phyloP scores from a whole-genome alignment of 2,888 invertebrate species.

The Amitus sp. region DNA sequence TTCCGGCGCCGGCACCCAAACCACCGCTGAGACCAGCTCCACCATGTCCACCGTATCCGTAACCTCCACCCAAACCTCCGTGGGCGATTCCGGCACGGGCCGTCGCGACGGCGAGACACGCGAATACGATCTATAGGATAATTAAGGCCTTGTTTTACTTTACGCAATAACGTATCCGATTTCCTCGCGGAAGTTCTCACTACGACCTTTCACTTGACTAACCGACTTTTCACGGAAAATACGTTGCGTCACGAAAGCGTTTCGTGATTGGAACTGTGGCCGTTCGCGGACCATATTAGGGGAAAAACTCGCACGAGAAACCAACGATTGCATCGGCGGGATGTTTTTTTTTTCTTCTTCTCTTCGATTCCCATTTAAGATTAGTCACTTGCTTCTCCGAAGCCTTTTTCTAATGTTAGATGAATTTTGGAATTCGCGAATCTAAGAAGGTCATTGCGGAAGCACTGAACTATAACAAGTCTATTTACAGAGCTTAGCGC shows the following conservation, averaged over 20 bases:
- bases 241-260: constrained; percentile 55
- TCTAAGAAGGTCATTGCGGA: background rate
- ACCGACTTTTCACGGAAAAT: constrained; percentile 11
- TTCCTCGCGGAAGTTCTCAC: constrained; percentile 28
- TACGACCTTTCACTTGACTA: background rate
- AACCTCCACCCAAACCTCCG: constrained; percentile 53
- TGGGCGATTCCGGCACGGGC: constrained; percentile 63
- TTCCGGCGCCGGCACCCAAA: constrained; percentile 62
- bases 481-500: background rate
- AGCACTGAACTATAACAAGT: too few relatives aligned
- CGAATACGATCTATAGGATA: constrained; percentile 60
- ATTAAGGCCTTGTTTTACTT: constrained; percentile 12
- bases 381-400: too few relatives aligned
- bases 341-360: too few relatives aligned
- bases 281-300: constrained; percentile 56
- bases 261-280: constrained; percentile 60
- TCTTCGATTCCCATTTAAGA: too few relatives aligned
- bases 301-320: constrained; percentile 44
- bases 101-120: constrained; percentile 64
- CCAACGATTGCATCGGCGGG: constrained; percentile 42
- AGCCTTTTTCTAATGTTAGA: too few relatives aligned
- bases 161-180: constrained; percentile 20
- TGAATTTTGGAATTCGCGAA: too few relatives aligned
- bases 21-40: constrained; percentile 62
- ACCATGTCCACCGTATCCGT: constrained; percentile 49